Conservation (phyloP, 1,140 invertebrate species). For the Apis mellifera region DNA sequence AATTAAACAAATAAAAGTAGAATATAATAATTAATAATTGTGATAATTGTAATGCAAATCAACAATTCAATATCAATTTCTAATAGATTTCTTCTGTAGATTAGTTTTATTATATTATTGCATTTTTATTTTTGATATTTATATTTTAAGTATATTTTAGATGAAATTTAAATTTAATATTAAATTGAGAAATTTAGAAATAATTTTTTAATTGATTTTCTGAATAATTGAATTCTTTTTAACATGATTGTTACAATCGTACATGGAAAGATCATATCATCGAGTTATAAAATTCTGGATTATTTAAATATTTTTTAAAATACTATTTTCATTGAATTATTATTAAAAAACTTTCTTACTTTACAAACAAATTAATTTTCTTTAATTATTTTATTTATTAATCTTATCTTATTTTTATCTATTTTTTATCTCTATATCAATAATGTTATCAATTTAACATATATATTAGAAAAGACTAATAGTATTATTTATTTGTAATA, state of each 20-base stretch:
- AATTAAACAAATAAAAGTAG: background rate
- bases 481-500: too few relatives aligned
- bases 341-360: too few relatives aligned
- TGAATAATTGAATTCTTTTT: background rate
- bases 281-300: background rate
- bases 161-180: background rate
- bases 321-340: background rate
- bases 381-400: background rate
- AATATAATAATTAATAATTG: conserved; percentile 44
- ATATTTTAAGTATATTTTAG: background rate
- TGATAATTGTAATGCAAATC: conserved; percentile 13
- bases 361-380: background rate
- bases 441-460: background rate
- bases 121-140: background rate
- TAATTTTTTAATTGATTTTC: background rate
- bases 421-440: background rate
- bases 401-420: background rate
- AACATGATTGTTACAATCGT: background rate
- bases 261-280: background rate
- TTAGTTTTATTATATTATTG: background rate
- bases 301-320: background rate
- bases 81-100: conserved; percentile 8
- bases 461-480: background rate
- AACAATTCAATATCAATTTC: conserved; percentile 21
- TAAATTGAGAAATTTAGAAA: background rate